phyloP scores from a whole-genome alignment of 1,140 invertebrate genomes.

The Anastatus disparis region DNA sequence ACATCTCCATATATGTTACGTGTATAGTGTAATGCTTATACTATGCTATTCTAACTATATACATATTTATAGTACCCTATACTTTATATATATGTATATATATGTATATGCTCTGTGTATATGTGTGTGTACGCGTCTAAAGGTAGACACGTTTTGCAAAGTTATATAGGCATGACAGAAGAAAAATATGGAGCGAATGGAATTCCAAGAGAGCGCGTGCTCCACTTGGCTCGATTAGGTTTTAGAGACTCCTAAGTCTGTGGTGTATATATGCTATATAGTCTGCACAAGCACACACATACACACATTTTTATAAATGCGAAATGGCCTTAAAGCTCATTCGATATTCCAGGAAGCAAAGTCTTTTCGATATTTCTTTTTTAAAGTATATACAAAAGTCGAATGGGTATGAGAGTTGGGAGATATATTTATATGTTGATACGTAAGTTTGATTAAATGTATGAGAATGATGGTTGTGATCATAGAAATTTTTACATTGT shows the following conservation, averaged over 20 bases:
- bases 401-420: no score
- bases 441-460: no score
- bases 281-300: no score
- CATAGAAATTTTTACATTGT: no score
- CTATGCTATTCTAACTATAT: no score
- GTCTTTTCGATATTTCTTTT: slow-evolving; percentile 56
- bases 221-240: slow-evolving; percentile 55
- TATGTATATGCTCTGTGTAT: slow-evolving; percentile 19
- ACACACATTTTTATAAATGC: no score
- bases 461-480: no score
- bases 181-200: slow-evolving; percentile 49
- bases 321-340: no score
- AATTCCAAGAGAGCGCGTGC: slow-evolving; percentile 32
- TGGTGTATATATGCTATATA: slow-evolving; percentile 42
- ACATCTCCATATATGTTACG: slow-evolving; percentile 25
- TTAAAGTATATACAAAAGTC: slow-evolving; percentile 2
- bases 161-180: slow-evolving; percentile 35
- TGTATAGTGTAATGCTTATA: background rate
- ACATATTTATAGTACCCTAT: no score
- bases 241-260: no score
- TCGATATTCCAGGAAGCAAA: slow-evolving; percentile 60
- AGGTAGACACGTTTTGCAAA: background rate
- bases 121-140: background rate
- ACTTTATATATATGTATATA: no score
- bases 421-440: no score